Conservation (phyloP, 2,888 invertebrate genomes). For the Orgyia antiqua region DNA sequence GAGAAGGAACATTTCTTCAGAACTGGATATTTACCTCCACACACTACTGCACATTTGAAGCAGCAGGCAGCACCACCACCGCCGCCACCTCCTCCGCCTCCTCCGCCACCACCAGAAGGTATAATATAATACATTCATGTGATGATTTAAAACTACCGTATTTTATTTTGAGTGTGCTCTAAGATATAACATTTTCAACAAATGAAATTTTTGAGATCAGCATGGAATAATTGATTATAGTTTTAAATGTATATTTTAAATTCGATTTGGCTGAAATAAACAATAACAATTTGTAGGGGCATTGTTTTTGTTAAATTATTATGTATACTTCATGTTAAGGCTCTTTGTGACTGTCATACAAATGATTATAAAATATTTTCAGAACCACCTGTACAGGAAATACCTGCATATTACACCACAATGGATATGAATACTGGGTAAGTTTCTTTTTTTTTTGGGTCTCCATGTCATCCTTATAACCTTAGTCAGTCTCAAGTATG, state of each 20-base stretch:
- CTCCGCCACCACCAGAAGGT: slow-evolving; percentile 33
- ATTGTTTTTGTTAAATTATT: no score
- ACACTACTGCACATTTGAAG: slow-evolving; percentile 29
- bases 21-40: slow-evolving; percentile 45
- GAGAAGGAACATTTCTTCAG: slow-evolving; percentile 51
- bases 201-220: no score
- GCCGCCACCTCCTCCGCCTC: slow-evolving; percentile 3
- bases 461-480: background rate
- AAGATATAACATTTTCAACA: no score
- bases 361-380: background rate
- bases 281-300: no score
- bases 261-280: no score
- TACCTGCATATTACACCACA: background rate
- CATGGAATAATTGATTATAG: no score
- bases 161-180: no score
- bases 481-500: background rate
- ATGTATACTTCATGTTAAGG: no score
- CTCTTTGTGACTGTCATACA: background rate
- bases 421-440: background rate
- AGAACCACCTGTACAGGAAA: background rate
- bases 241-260: no score
- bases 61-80: background rate
- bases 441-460: background rate
- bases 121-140: no score
- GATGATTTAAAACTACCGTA: no score